These are phyloP conservation scores for Decapterus maruadsi DNA, from an alignment of 2,797 vertebrate species.

Conservation along the genomic window DNA sequence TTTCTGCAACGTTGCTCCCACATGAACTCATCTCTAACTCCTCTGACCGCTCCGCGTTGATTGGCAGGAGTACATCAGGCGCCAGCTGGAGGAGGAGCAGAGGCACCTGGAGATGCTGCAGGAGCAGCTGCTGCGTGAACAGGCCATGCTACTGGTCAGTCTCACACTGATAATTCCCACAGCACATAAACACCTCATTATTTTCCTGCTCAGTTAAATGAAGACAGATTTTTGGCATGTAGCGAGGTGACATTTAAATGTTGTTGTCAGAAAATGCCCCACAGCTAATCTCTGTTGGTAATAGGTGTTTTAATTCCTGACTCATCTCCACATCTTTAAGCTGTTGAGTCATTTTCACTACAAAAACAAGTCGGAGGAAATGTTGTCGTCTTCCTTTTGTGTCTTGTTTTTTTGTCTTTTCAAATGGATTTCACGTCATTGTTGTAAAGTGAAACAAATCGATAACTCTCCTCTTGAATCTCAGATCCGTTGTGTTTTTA, in stretches of 20 bases:
- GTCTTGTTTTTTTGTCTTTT: not conserved
- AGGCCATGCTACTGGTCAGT: slow-evolving; percentile 99
- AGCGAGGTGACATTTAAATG: no score
- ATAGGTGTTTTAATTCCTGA: not conserved
- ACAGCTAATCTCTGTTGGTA: not conserved
- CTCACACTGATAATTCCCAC: not conserved
- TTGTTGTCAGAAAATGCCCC: not conserved
- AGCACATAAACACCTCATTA: not conserved
- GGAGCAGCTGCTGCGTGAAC: slow-evolving; percentile 98
- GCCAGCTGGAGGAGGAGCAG: slow-evolving; percentile 99
- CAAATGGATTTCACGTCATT: not conserved
- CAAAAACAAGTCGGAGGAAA: not conserved
- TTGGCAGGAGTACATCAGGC: slow-evolving; percentile 97
- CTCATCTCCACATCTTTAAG: no score
- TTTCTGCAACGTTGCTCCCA: not conserved
- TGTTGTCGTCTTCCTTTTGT: not conserved
- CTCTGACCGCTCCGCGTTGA: slow-evolving; percentile 61
- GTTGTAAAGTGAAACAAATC: no score
- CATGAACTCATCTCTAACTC: not conserved
- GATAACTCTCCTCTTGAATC: not conserved
- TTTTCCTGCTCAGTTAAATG: not conserved
- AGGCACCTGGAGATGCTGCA: slow-evolving; percentile 98
- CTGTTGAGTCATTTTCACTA: not conserved
- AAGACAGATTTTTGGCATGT: not conserved
- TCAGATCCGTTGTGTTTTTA: no score